Conservation (phyloP, 2,113 vertebrate genomes). For the Acrocephalus kingi region DNA sequence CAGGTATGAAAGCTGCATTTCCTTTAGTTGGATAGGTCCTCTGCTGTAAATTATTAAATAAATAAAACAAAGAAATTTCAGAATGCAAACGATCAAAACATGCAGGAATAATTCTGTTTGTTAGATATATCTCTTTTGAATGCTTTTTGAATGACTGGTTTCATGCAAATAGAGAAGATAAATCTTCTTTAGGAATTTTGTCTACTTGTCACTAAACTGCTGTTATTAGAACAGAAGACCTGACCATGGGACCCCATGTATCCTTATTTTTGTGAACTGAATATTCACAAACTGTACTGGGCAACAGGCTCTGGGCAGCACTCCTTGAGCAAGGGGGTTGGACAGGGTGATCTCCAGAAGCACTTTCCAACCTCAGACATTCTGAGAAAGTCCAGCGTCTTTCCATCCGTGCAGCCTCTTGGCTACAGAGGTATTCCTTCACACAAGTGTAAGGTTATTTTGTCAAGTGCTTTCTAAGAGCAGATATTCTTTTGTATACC, state of each 20-base stretch:
- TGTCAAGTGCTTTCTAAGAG: constrained; percentile 7
- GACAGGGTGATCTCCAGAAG: not conserved
- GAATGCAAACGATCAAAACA: not conserved
- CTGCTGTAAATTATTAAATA: not conserved
- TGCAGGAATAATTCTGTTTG: not conserved
- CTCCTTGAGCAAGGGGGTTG: not conserved
- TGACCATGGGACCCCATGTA: not conserved
- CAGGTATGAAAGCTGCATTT: not conserved
- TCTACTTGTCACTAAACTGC: not conserved
- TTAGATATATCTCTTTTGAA: not conserved
- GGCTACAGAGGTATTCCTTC: not conserved
- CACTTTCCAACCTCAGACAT: not conserved
- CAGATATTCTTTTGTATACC: not conserved
- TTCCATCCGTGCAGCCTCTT: not conserved
- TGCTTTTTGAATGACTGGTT: not conserved
- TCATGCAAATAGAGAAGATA: not conserved
- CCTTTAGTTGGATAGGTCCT: not conserved
- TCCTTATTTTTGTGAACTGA: not conserved
- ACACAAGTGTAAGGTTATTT: not conserved
- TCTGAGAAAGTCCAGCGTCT: not conserved
- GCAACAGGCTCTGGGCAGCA: not conserved
- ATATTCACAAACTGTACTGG: not conserved
- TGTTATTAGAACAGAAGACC: not conserved
- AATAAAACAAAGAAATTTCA: not conserved
- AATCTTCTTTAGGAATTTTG: not conserved